Percentiles rank a stretch among this genome's conserved stretches.
These are phyloP conservation scores for Danio kyathit DNA, from an alignment of 2,797 vertebrate species.

Conservation along the genomic window DNA sequence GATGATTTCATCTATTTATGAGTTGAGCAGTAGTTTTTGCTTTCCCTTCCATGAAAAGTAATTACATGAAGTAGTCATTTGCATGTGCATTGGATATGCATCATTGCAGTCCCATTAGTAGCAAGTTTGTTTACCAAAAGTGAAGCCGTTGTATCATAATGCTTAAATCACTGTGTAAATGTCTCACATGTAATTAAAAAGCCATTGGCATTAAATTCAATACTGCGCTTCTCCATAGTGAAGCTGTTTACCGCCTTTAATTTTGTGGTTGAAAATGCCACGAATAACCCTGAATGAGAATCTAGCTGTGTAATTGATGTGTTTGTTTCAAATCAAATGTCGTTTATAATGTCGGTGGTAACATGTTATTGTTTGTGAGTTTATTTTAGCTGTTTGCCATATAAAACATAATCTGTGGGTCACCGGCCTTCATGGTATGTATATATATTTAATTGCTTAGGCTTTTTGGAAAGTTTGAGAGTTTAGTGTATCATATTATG, in stretches of 20 bases:
- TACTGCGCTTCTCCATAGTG: neutral
- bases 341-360: neutral
- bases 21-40: neutral
- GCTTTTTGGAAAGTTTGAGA: neutral
- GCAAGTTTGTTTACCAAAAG: constrained; percentile 29
- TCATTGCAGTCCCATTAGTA: constrained; percentile 34
- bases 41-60: constrained; percentile 14
- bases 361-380: neutral
- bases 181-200: constrained; percentile 18
- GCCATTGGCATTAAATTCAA: neutral
- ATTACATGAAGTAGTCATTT: constrained; percentile 14
- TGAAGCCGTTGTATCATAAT: constrained; percentile 13
- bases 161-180: constrained; percentile 21
- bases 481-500: neutral
- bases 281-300: neutral
- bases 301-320: neutral
- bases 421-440: no score
- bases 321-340: neutral
- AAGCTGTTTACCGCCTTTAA: neutral
- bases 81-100: constrained; percentile 17
- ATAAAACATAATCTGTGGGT: neutral
- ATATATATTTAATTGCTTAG: neutral
- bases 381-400: neutral
- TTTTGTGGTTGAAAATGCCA: constrained; percentile 3
- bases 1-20: neutral